Evolutionary conservation across 2,797 vertebrate genomes (phyloP).

Genomic region (Manis crassicaudata): DNA sequence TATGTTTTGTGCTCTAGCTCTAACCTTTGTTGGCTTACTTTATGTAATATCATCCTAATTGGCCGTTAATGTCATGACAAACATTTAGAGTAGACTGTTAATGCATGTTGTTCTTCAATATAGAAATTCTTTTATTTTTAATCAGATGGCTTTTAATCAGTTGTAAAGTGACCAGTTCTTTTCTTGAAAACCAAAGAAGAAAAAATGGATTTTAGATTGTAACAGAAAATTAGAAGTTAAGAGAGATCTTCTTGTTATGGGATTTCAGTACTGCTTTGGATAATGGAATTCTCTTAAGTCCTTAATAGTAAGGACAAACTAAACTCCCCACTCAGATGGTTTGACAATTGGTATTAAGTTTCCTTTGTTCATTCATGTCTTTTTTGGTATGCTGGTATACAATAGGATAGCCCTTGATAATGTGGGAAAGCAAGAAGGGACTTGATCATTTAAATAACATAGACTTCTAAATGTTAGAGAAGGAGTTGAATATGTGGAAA

Average conservation of each 20-base stretch:
- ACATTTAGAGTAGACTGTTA: not conserved
- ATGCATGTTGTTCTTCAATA: not conserved
- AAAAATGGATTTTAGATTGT: not conserved
- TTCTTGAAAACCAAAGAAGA: not conserved
- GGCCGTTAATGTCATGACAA: not conserved
- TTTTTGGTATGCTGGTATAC: not conserved
- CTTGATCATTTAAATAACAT: conserved; percentile 36
- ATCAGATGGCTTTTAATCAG: not conserved
- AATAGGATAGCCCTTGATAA: not conserved
- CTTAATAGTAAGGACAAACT: not conserved
- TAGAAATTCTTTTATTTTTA: conserved; percentile 46
- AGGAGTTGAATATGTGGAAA: conserved; percentile 32
- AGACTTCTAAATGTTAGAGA: not conserved
- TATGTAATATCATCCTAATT: not conserved
- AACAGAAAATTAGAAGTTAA: not conserved
- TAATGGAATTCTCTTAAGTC: conserved; percentile 29
- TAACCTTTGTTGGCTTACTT: not conserved
- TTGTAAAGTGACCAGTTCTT: conserved; percentile 1
- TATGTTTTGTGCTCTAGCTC: not conserved
- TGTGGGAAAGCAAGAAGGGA: conserved; percentile 6
- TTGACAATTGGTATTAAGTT: conserved; percentile 23
- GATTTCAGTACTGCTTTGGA: conserved; percentile 38
- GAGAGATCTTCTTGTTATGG: not conserved
- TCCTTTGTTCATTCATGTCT: not conserved
- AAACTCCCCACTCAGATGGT: not conserved